Evolutionary conservation across 2,797 vertebrate species (phyloP), one percentile per base, ranked within the genome.

Genomic region (Spheniscus humboldti): DNA sequence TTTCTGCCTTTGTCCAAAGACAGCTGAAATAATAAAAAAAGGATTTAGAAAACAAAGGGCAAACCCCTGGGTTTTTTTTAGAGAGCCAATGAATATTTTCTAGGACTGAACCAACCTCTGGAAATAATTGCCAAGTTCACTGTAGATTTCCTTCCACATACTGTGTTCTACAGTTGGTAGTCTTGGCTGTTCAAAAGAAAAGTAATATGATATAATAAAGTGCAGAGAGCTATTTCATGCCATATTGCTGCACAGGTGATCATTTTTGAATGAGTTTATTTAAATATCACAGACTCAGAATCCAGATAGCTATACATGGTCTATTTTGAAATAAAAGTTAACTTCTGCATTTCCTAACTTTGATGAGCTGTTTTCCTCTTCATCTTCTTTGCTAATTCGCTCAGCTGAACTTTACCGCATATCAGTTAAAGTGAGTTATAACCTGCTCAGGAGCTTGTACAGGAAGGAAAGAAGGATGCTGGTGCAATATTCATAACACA

Each of bases 11-110:
- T 95, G 79, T 92, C 88, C 71, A 75, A 84, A 94, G 90, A 81
- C 96, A 97, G 96, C 97, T 96, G 92, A 92, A 96, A 97, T 90
- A 97, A 96, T 83, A 97, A 67, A 75, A 91, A 88, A 71, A 4
- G 73, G 93, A 93, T 93, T 95, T 89, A 82, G 88, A 69, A 94
- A 95, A 94, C 73, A 96, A 95, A 83, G 2, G 52, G 84, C 43
- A n/a, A 91, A 72, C 28, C 62, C 75, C 53, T 71, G 14, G 2
- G 2, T 73, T 91, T 94, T 62, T 86, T 89, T 67, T n/a, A 88
- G 55, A 7, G 5, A 88, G 59, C 56, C 72, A 78, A 3, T 43
- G 75, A 92, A 39, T 86, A 56, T 92, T 92, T 94, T 60, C 72
- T 82, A 77, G 80, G 94, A 52, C 57, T 66, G 62, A 95, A 96